Conservation (phyloP, 2,888 invertebrate genomes). For the Thymelicus lineola region DNA sequence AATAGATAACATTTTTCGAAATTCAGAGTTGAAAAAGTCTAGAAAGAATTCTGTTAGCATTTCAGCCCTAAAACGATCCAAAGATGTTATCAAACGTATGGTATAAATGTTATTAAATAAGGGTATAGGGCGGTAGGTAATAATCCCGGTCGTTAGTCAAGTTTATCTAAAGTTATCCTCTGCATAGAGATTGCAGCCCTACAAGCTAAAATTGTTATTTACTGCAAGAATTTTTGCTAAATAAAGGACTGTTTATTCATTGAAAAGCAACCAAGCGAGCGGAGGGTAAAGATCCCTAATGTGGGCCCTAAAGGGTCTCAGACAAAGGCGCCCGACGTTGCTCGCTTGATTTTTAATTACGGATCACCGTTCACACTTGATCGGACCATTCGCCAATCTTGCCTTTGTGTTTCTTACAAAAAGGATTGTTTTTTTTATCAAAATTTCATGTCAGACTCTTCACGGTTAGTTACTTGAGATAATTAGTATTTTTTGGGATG, state of each 20-base stretch:
- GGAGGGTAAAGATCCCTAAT: conserved; percentile 62
- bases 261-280: conserved; percentile 65
- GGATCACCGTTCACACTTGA: conserved; percentile 76
- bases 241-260: conserved; percentile 62
- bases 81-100: no score
- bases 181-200: conserved; percentile 5
- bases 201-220: conserved; percentile 43
- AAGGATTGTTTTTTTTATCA: conserved; percentile 69
- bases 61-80: no score
- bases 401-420: conserved; percentile 76
- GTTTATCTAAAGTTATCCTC: background rate
- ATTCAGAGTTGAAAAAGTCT: no score
- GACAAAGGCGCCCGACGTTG: conserved; percentile 62
- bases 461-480: conserved; percentile 77
- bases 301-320: conserved; percentile 56
- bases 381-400: conserved; percentile 72
- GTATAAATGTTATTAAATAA: no score
- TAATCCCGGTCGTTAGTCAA: background rate
- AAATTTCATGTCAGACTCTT: conserved; percentile 68
- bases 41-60: no score
- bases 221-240: conserved; percentile 51
- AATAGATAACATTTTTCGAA: no score
- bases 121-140: no score
- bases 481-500: conserved; percentile 68
- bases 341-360: conserved; percentile 80